Evolutionary conservation across 2,113 vertebrate species (phyloP).

Genomic region (Istiophorus platypterus): DNA sequence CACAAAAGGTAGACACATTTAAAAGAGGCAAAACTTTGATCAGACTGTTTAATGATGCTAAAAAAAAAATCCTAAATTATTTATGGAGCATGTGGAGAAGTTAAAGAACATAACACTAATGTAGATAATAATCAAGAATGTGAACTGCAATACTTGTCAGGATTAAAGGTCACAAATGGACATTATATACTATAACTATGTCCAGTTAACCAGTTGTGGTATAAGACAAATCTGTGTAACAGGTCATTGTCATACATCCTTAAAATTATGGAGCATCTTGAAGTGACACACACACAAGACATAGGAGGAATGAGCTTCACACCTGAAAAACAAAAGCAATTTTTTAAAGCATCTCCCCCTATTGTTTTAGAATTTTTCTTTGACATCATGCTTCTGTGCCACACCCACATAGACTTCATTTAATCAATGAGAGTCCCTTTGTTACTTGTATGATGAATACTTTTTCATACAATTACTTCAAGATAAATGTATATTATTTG

Average conservation of each 20-base stretch:
- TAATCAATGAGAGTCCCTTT: neutral
- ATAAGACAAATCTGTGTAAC: neutral
- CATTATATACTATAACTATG: neutral
- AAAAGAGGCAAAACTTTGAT: neutral
- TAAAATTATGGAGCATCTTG: neutral
- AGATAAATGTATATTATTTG: neutral
- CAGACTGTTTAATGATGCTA: neutral
- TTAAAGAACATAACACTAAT: neutral
- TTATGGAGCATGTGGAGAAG: neutral
- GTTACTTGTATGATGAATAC: neutral
- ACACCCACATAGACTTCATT: neutral
- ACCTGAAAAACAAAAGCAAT: neutral
- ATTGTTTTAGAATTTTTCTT: neutral
- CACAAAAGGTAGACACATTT: neutral
- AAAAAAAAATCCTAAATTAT: neutral
- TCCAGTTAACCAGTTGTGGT: neutral
- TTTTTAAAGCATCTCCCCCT: neutral
- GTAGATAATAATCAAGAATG: too few species aligned
- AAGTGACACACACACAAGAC: neutral
- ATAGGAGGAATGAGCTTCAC: neutral
- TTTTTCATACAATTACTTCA: neutral
- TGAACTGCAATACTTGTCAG: neutral
- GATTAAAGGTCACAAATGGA: neutral
- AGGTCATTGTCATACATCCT: neutral
- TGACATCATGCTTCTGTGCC: neutral